Conservation (phyloP, 2,888 invertebrate species). For the Agriopis leucophaearia region DNA sequence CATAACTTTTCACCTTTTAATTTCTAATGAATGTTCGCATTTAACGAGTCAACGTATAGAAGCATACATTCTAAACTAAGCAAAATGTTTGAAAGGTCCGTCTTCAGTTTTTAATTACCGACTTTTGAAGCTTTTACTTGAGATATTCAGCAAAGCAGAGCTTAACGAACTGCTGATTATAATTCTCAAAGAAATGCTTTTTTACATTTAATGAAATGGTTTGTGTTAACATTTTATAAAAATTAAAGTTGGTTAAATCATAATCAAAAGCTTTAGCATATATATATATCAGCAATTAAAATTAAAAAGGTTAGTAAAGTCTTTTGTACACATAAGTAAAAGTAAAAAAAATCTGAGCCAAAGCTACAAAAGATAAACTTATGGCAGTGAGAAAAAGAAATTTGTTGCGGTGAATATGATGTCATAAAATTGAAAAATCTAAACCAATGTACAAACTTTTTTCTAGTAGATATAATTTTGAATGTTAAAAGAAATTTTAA, state of each 20-base stretch:
- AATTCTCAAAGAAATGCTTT: slow-evolving; percentile 70
- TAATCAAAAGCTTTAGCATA: background rate
- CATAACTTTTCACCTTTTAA: background rate
- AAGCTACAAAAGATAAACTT: too few relatives aligned
- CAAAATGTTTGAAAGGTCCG: slow-evolving; percentile 64
- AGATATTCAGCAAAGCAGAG: slow-evolving; percentile 69
- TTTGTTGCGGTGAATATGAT: too few relatives aligned
- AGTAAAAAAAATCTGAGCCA: too few relatives aligned
- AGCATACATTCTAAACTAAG: slow-evolving; percentile 54
- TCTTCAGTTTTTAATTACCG: slow-evolving; percentile 70
- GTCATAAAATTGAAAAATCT: too few relatives aligned
- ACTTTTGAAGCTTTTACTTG: slow-evolving; percentile 69
- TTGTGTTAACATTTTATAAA: slow-evolving; percentile 66
- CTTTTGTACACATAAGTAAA: background rate
- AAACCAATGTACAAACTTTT: too few relatives aligned
- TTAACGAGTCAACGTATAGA: slow-evolving; percentile 16
- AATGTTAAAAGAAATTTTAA: background rate
- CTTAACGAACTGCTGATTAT: slow-evolving; percentile 80
- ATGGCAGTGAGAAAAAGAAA: too few relatives aligned
- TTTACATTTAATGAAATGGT: slow-evolving; percentile 71
- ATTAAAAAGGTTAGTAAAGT: background rate
- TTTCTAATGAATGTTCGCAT: slow-evolving; percentile 6
- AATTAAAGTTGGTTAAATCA: slow-evolving; percentile 26
- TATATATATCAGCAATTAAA: slow-evolving; percentile 2
- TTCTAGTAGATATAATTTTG: background rate